Evolutionary conservation across 1,140 invertebrate genomes (phyloP).

Genomic region (Halesus radiatus): DNA sequence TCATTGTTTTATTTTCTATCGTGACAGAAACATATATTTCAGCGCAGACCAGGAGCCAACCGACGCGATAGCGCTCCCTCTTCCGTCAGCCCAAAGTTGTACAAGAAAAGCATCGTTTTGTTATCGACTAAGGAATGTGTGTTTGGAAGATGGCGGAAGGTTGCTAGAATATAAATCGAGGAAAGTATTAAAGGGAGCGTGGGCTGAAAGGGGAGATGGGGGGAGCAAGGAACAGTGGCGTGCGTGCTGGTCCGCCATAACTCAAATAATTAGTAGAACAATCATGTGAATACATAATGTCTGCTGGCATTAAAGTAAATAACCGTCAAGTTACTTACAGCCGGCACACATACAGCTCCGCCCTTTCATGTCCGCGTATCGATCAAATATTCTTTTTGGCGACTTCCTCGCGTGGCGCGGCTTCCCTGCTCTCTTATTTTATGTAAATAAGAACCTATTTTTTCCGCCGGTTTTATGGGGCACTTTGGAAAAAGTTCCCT

Average conservation of each 20-base stretch:
- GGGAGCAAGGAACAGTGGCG: constrained; percentile 9
- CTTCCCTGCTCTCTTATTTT: constrained; percentile 48
- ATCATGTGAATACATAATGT: constrained; percentile 59
- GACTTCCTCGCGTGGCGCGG: constrained; percentile 52
- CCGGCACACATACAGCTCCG: constrained; percentile 14
- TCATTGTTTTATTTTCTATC: too few species aligned
- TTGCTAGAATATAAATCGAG: constrained; percentile 41
- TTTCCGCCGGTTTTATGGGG: constrained; percentile 26
- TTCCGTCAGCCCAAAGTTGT: constrained; percentile 27
- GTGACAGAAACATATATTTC: not conserved
- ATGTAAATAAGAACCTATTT: constrained; percentile 54
- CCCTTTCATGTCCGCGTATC: constrained; percentile 52
- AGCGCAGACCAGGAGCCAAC: not conserved
- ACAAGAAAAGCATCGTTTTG: constrained; percentile 28
- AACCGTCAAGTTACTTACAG: constrained; percentile 44
- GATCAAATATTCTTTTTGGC: constrained; percentile 56
- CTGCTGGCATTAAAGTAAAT: constrained; percentile 57
- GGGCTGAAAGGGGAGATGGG: not conserved
- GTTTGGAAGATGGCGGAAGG: constrained; percentile 33
- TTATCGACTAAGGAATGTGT: constrained; percentile 44
- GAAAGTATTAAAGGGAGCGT: constrained; percentile 16
- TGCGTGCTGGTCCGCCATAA: constrained; percentile 53
- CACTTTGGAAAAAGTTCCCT: constrained; percentile 33
- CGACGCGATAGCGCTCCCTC: not conserved
- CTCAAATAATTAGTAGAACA: constrained; percentile 58